Base-by-base conservation (phyloP, 2,797 vertebrate genomes). In the Ctenosaura bakeri region DNA sequence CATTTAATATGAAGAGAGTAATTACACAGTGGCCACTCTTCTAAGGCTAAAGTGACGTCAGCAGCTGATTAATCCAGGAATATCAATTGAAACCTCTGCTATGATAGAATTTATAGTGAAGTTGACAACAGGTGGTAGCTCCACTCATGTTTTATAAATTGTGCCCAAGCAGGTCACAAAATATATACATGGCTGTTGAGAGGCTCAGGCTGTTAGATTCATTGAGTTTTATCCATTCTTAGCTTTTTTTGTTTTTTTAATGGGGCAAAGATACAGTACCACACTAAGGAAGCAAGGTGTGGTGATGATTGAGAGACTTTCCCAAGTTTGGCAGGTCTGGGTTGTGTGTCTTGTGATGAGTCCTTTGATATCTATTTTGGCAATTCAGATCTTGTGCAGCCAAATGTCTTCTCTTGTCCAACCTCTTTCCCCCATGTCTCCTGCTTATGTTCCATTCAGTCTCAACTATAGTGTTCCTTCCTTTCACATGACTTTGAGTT, bases 1-100 rank as follows among this genome's bases (percentile, higher is more conserved):
- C 32, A 95, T 99, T 96, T 99, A 99, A 95, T 99, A 99, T 5
- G 98, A 98, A 0, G 98, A 98, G 38, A 98, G 98, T 64, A 98
- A 98, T 96, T 98, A 99, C 97, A 98, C 99, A 93, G 90, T 94
- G 5, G 98, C 98, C 90, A 99, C 98, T 91, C 99, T 81, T 99
- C 99, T 97, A 99, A 98, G 96, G 98, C 98, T 95, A 98, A 98
- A 96, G 98, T 99, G 96, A 98, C 98, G 98, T 86, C 90, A 97
- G 90, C 98, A 98, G 35, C 97, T 99, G 86, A 98, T 99, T 69
- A 98, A 96, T 5, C 97, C 97, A 1, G 98, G 97, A 69, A 98
- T 97, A 0, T 96, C 97, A 90, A 98, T 97, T 0, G 98, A 99
- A 97, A 98, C 97, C 0, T 98, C 98, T 0, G 98, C 99, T 94